A percentile compares a stretch with the other conserved stretches of the same genome.
Conservation (phyloP, 2,113 vertebrate genomes). For the Microtus montanus region DNA sequence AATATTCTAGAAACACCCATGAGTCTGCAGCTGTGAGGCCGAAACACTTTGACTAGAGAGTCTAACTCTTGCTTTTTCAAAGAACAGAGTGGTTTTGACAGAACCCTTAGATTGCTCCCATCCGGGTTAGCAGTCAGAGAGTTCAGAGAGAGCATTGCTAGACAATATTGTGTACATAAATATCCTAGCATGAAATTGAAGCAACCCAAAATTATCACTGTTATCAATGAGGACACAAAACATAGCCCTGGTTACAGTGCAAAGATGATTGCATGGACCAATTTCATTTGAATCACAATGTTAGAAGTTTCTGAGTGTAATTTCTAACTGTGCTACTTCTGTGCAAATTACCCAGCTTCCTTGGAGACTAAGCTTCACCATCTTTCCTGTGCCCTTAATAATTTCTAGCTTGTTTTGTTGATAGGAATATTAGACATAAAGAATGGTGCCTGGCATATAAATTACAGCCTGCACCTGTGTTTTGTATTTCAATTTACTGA, state of each 20-base stretch:
- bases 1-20: neutral
- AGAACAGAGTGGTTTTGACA: neutral
- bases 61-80: neutral
- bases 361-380: neutral
- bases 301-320: slow-evolving; percentile 1
- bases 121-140: neutral
- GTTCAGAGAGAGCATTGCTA: neutral
- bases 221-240: neutral
- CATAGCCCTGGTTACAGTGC: neutral
- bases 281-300: neutral
- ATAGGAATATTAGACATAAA: slow-evolving; percentile 26
- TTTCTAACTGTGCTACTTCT: slow-evolving; percentile 1
- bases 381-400: slow-evolving; percentile 23
- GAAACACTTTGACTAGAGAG: neutral
- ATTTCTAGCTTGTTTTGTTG: slow-evolving; percentile 19
- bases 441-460: neutral
- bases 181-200: neutral
- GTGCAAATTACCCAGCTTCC: neutral
- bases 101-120: neutral
- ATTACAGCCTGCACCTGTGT: slow-evolving; percentile 17
- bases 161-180: neutral
- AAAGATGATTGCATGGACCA: neutral
- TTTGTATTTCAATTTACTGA: slow-evolving; percentile 5
- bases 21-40: neutral
- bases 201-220: neutral